Conservation (phyloP, 2,888 invertebrate genomes). For the Helobdella robusta region DNA sequence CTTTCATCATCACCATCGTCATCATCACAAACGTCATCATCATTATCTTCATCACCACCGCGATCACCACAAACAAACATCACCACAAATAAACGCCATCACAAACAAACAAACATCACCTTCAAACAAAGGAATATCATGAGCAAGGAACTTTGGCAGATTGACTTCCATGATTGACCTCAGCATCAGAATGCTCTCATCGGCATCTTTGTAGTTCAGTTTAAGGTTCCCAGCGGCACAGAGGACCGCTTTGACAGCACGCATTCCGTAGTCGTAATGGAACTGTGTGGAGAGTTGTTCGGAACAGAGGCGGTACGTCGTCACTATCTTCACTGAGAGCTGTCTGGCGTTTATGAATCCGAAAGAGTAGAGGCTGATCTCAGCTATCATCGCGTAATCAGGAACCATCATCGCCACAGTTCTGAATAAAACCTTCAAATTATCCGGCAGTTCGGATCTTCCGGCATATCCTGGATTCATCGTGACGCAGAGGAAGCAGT, state of each 20-base stretch:
- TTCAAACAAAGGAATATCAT: slow-evolving; percentile 78
- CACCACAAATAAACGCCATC: too few species aligned
- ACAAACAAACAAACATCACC: too few species aligned
- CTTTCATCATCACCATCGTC: too few species aligned
- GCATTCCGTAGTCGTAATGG: slow-evolving; percentile 89
- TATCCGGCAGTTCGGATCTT: slow-evolving; percentile 55
- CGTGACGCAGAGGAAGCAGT: slow-evolving; percentile 61
- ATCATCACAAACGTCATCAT: too few species aligned
- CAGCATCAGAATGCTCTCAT: slow-evolving; percentile 67
- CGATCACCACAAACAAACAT: too few species aligned
- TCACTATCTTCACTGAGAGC: slow-evolving; percentile 84
- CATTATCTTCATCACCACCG: too few species aligned
- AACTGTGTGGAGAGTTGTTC: slow-evolving; percentile 84
- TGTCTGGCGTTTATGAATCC: slow-evolving; percentile 72
- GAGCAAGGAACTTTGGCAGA: slow-evolving; percentile 78
- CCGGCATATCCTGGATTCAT: slow-evolving; percentile 53
- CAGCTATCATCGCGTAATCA: slow-evolving; percentile 78
- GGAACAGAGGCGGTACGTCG: slow-evolving; percentile 83
- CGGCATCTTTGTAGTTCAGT: slow-evolving; percentile 65
- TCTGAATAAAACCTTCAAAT: slow-evolving; percentile 61
- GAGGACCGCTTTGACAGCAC: slow-evolving; percentile 80
- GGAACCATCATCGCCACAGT: slow-evolving; percentile 86
- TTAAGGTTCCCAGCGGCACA: slow-evolving; percentile 80
- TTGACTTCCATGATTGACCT: slow-evolving; percentile 82
- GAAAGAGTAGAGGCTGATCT: slow-evolving; percentile 73